Evolutionary conservation across 1,140 invertebrate species (phyloP).

Genomic region (Anoplolepis gracilipes): DNA sequence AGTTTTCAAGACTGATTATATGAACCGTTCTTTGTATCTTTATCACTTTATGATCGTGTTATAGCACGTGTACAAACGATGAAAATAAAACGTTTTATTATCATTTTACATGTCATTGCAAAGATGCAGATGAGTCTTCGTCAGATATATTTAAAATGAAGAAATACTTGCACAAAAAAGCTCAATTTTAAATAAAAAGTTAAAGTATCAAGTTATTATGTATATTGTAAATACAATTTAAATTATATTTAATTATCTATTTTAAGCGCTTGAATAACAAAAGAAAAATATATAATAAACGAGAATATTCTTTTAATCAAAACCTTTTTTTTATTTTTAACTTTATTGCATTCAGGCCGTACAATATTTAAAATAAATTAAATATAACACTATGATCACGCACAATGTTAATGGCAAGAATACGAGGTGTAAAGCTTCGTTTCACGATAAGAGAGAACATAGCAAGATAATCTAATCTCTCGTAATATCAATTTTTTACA

Average conservation of each 20-base stretch:
- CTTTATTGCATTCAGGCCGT: not conserved
- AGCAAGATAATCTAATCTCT: constrained; percentile 14
- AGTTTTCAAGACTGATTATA: constrained; percentile 32
- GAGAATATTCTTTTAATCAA: not conserved
- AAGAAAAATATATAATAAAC: not conserved
- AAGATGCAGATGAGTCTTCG: not conserved
- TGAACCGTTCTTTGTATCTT: not conserved
- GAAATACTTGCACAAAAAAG: constrained; percentile 17
- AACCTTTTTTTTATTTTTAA: not conserved
- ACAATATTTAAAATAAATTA: not conserved
- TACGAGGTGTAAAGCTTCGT: constrained; percentile 12
- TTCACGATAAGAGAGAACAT: constrained; percentile 16
- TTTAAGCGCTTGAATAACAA: not conserved
- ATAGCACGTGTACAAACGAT: not conserved
- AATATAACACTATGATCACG: not conserved
- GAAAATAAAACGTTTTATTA: not conserved
- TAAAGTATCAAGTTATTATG: no score
- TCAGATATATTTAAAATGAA: not conserved
- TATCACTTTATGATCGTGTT: constrained; percentile 22
- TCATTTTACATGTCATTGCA: not conserved
- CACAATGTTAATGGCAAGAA: not conserved
- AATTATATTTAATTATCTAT: no score
- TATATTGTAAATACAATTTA: not conserved
- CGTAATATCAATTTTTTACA: not conserved
- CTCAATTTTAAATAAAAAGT: not conserved